A percentile compares a stretch with the other conserved stretches of the same genome.
Evolutionary conservation across 2,888 invertebrate genomes (phyloP).

Genomic region (Mystacides longicornis): DNA sequence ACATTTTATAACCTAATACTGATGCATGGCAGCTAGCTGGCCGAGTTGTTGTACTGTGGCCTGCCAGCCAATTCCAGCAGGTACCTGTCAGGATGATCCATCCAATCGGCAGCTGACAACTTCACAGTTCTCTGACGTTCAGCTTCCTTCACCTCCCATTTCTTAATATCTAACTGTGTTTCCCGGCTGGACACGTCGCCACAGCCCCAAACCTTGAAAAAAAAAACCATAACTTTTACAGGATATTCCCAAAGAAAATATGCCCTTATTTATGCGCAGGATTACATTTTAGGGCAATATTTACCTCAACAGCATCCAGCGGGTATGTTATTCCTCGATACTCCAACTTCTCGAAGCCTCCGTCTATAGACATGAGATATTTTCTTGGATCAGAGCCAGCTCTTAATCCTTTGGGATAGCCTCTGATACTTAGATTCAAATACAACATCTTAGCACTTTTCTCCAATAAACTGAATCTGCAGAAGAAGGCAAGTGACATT

Average conservation of each 20-base stretch:
- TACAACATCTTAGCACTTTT: constrained; percentile 71
- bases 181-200: constrained; percentile 72
- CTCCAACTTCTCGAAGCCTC: constrained; percentile 63
- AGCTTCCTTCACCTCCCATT: constrained; percentile 84
- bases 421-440: constrained; percentile 75
- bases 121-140: constrained; percentile 82
- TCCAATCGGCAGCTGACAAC: constrained; percentile 84
- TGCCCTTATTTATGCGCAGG: not conserved
- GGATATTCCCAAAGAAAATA: not conserved
- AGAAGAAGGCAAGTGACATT: constrained; percentile 14
- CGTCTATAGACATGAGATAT: constrained; percentile 65
- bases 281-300: no score
- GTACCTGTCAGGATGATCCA: constrained; percentile 92
- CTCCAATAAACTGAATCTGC: constrained; percentile 51
- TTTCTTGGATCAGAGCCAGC: constrained; percentile 74
- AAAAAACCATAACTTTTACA: not conserved
- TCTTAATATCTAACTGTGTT: constrained; percentile 80
- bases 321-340: constrained; percentile 60
- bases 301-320: constrained; percentile 57
- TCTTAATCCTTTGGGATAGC: constrained; percentile 76
- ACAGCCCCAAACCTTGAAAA: constrained; percentile 72
- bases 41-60: constrained; percentile 67
- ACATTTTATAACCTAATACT: no score
- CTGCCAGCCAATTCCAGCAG: constrained; percentile 81
- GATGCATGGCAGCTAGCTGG: no score